Conservation (phyloP, 2,797 vertebrate genomes). For the Schizopygopsis pylzovi region DNA sequence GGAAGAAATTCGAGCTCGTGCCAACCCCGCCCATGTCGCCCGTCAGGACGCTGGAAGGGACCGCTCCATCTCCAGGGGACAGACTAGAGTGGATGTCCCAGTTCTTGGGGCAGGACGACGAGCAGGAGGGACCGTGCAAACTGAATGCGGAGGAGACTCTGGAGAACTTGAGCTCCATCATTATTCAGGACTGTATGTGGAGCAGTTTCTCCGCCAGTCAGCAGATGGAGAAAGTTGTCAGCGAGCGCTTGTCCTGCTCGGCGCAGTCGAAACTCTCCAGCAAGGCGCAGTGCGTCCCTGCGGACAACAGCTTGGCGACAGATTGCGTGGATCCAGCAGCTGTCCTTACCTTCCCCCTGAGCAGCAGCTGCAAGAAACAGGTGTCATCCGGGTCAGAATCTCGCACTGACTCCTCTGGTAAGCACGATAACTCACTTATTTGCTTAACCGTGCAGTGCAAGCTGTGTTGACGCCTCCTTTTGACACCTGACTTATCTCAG, state of each 20-base stretch:
- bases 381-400: conserved; percentile 94
- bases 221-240: conserved; percentile 88
- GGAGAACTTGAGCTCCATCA: conserved; percentile 90
- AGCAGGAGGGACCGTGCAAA: conserved; percentile 80
- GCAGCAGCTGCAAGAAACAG: conserved; percentile 82
- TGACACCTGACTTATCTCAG: background rate
- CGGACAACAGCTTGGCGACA: conserved; percentile 68
- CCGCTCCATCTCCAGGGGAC: conserved; percentile 79
- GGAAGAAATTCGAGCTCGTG: conserved; percentile 98
- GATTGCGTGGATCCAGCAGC: conserved; percentile 91
- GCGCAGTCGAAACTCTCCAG: conserved; percentile 64
- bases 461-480: background rate
- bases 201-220: conserved; percentile 92
- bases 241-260: conserved; percentile 76
- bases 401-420: conserved; percentile 97
- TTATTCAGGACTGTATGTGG: conserved; percentile 99
- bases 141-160: conserved; percentile 78
- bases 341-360: conserved; percentile 84
- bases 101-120: conserved; percentile 83
- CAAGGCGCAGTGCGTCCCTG: conserved; percentile 65
- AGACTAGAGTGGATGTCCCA: conserved; percentile 82
- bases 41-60: conserved; percentile 77
- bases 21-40: conserved; percentile 90
- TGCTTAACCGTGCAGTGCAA: background rate
- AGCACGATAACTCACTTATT: conserved; percentile 67